Base-by-base conservation (phyloP, 2,888 invertebrate species). In the Serripes groenlandicus region DNA sequence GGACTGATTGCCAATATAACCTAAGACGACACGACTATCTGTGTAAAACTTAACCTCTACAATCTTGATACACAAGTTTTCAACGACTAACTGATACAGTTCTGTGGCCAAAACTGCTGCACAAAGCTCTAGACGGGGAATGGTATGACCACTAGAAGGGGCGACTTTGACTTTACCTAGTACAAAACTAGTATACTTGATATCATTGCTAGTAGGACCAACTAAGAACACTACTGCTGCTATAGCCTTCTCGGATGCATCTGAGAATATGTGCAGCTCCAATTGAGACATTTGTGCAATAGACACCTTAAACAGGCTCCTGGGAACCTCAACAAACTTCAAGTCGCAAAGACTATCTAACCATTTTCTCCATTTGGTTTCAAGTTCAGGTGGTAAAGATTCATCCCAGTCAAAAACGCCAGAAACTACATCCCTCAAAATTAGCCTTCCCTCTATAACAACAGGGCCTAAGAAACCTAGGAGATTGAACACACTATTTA, bases 201-300 rank as follows among this genome's bases (percentile, higher is more conserved):
- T 37, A 32, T 26, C 60, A 28, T 37, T 15, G 23, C 37, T 11
- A 34, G 69, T 28, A 0, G 49, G 30, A 26, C 49, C 34, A 21
- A 56, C 54, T 4, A 89, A 56, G 62, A 84, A 90, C 3, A 82
- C 83, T 11, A 85, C 88, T 35, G 86, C 85, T 35, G 88, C 75
- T 26, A 88, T 84, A 18, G 86, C 90, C 28, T 35, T 58, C 78
- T 83, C 87, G 4, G 88, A 88, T 1, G 88, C 89, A 72, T 90
- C 90, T 1, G 72, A 79, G 66, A 85, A 90, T 28, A 83, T 68
- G 34, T 87, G 86, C 15, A 89, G n/a, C 66, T 87, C 75, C 28
- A 77, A 49, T 11, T 60, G 15, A 32, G 58, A 56, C 34, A 58
- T 72, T 58, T 56, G n/a, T 4, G n/a, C 21, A 28, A 49, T 35